Evolutionary conservation across 2,888 invertebrate genomes (phyloP), one percentile per base, ranked within the genome.

Genomic region (Drosophila mimetica): DNA sequence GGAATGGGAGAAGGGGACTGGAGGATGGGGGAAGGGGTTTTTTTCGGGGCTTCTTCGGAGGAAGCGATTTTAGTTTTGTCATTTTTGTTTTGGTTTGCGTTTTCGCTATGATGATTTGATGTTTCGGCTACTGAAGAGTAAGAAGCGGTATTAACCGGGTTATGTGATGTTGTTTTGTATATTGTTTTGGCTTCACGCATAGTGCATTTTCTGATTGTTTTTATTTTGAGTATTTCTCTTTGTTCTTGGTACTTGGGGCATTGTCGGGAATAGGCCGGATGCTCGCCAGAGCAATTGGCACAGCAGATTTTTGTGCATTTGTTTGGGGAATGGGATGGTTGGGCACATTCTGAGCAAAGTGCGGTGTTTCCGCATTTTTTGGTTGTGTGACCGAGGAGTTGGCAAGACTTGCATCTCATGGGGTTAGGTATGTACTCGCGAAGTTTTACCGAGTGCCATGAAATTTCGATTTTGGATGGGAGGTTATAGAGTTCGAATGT

Each of bases 81-180:
- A 14, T 36, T 36, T 36, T 36, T 36, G 34, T 36, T n/a, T 36
- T 36, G 34, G 14, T 36, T 36, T 36, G 34, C 34, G 34, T 36
- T 36, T 36, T 36, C 7, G 34, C 34, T 14, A 34, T n/a, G 34
- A 7, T n/a, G n/a, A 34, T 34, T 2, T 14, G 34, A 14, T 14
- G 14, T 36, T 36, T 36, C 14, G 34, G 34, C 34, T n/a, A 36
- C 34, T 8, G 14, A 36, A 36, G 34, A 36, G 14, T 36, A 36
- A n/a, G 14, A 36, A 36, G 14, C 14, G 34, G 14, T 36, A 36
- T 14, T n/a, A 36, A n/a, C 34, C 14, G n/a, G 7, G 6, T 34
- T 34, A 34, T 34, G 34, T 34, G n/a, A 34, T 1, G 34, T 14
- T 36, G 34, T 14, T 36, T 36, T 36, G 7, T n/a, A 36, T 36